A percentile compares a stretch with the other conserved stretches of the same genome.
Evolutionary conservation across 2,888 invertebrate species (phyloP).

Genomic region (Timema cristinae): DNA sequence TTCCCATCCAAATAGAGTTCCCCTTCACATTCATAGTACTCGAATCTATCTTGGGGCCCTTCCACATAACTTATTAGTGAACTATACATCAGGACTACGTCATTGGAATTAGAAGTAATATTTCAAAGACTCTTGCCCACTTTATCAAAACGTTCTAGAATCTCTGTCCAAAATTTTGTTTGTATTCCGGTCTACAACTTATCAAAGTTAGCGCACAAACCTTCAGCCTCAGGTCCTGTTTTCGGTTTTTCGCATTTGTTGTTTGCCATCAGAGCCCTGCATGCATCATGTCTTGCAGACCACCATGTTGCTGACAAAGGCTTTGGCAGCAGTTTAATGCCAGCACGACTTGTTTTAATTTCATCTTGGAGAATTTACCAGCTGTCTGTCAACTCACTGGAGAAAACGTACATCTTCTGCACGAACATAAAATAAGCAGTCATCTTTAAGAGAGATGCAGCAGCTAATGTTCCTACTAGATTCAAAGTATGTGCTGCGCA

Average conservation of each 20-base stretch:
- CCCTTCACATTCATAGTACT: background rate
- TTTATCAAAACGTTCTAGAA: background rate
- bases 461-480: background rate
- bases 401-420: background rate
- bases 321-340: background rate
- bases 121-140: background rate
- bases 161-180: slow-evolving; percentile 2
- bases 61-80: slow-evolving; percentile 9
- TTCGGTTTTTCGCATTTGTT: background rate
- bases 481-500: slow-evolving; percentile 2
- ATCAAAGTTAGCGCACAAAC: background rate
- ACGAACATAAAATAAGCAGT: background rate
- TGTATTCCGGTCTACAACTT: background rate
- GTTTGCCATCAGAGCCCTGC: too few species aligned
- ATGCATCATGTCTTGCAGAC: slow-evolving; percentile 10
- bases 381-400: slow-evolving; percentile 1
- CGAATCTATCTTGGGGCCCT: background rate
- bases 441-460: background rate
- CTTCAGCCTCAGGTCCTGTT: background rate
- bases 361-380: too few species aligned
- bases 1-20: background rate
- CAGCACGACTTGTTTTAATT: slow-evolving; percentile 1
- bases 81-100: slow-evolving; percentile 1
- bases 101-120: background rate
- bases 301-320: background rate